These are phyloP conservation scores for Plagodis pulveraria DNA, from an alignment of 2,888 invertebrate genomes.

Conservation along the genomic window DNA sequence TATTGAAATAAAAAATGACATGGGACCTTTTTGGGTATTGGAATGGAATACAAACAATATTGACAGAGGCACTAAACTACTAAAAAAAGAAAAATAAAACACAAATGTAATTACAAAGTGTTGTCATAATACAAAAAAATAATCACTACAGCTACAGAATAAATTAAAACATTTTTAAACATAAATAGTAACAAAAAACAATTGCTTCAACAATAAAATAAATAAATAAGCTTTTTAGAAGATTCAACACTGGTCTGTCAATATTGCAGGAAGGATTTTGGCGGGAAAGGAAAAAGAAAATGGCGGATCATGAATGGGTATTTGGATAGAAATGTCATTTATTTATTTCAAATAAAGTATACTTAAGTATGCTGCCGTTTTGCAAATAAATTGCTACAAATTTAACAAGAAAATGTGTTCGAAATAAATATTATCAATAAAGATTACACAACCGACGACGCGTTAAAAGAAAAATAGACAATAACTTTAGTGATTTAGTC, in stretches of 20 bases:
- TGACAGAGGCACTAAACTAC: slow-evolving; percentile 79
- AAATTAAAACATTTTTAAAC: slow-evolving; percentile 78
- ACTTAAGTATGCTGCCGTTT: slow-evolving; percentile 81
- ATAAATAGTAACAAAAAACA: slow-evolving; percentile 81
- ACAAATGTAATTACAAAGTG: slow-evolving; percentile 66
- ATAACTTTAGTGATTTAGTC: slow-evolving; percentile 44
- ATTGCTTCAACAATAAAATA: slow-evolving; percentile 76
- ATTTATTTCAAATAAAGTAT: slow-evolving; percentile 79
- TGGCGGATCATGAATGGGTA: slow-evolving; percentile 34
- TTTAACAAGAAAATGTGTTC: slow-evolving; percentile 65
- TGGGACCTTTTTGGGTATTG: slow-evolving; percentile 69
- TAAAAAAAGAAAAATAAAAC: slow-evolving; percentile 65
- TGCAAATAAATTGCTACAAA: slow-evolving; percentile 68
- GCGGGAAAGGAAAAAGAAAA: slow-evolving; percentile 40
- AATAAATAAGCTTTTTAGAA: slow-evolving; percentile 75
- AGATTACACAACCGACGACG: slow-evolving; percentile 65
- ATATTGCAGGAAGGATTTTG: slow-evolving; percentile 70
- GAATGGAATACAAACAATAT: slow-evolving; percentile 80
- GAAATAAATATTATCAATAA: slow-evolving; percentile 68
- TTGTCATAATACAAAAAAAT: slow-evolving; percentile 61
- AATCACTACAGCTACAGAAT: slow-evolving; percentile 74
- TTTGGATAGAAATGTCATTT: slow-evolving; percentile 69
- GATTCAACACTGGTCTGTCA: slow-evolving; percentile 85
- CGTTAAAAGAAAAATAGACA: slow-evolving; percentile 40
- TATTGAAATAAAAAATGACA: slow-evolving; percentile 85